These are phyloP conservation scores for Pangasius larnaudii DNA, from an alignment of 2,797 vertebrate genomes.

Conservation along the genomic window DNA sequence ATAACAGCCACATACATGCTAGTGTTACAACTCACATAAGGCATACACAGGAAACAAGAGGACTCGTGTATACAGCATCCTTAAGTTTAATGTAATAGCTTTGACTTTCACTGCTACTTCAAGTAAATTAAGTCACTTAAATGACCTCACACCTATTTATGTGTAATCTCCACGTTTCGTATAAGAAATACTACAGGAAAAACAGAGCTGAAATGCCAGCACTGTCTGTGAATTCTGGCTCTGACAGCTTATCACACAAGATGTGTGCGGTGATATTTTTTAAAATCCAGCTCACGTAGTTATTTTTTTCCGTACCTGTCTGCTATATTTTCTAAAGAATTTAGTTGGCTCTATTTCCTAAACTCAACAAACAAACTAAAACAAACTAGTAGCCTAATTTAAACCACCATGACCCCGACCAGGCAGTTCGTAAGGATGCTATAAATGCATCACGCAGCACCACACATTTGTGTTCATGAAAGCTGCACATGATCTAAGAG, in stretches of 20 bases:
- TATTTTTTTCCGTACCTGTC: background rate
- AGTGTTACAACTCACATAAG: conserved; percentile 51
- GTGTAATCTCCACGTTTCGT: background rate
- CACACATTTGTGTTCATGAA: background rate
- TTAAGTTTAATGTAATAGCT: background rate
- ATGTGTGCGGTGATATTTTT: background rate
- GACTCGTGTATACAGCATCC: background rate
- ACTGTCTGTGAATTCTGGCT: background rate
- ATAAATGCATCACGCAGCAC: background rate
- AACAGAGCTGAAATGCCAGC: background rate
- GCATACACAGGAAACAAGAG: conserved; percentile 20
- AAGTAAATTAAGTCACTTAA: background rate
- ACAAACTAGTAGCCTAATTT: background rate
- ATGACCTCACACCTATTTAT: background rate
- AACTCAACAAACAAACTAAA: background rate
- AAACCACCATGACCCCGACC: background rate
- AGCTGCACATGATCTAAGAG: background rate
- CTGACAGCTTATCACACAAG: background rate
- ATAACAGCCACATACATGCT: conserved; percentile 57
- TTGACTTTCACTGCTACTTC: background rate
- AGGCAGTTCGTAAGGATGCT: background rate
- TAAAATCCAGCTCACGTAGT: background rate
- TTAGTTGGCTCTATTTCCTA: background rate
- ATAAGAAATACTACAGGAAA: background rate
- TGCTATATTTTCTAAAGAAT: background rate